A percentile compares a stretch with the other conserved stretches of the same genome.
Evolutionary conservation across 2,888 invertebrate species (phyloP).

Genomic region (Bruchidius siliquastri): DNA sequence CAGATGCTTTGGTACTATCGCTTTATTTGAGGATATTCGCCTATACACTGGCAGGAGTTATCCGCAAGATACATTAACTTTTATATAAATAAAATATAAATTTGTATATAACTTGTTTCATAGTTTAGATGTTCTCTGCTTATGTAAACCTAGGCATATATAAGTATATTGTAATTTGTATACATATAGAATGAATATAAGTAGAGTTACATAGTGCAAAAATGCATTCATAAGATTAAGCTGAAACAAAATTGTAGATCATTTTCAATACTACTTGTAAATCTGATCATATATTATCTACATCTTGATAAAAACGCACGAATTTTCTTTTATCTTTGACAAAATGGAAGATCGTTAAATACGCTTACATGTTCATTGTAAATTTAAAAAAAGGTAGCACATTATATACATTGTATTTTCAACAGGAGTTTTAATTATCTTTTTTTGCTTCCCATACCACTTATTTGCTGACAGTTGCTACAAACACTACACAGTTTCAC

Average conservation of each 20-base stretch:
- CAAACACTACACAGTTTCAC: no score
- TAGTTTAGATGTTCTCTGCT: slow-evolving; percentile 23
- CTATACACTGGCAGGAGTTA: slow-evolving; percentile 10
- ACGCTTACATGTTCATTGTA: slow-evolving; percentile 38
- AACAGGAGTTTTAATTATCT: slow-evolving; percentile 27
- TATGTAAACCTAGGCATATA: slow-evolving; percentile 6
- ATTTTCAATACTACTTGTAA: not conserved
- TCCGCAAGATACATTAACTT: slow-evolving; percentile 11
- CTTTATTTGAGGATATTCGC: slow-evolving; percentile 37
- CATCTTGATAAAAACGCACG: not conserved
- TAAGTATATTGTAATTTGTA: slow-evolving; percentile 16
- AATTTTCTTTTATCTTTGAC: slow-evolving; percentile 23
- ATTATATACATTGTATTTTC: slow-evolving; percentile 42
- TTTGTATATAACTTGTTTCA: slow-evolving; percentile 29
- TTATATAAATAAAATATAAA: slow-evolving; percentile 17
- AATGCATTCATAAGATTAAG: not conserved
- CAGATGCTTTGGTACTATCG: slow-evolving; percentile 47
- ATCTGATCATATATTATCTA: not conserved
- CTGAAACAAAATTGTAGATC: not conserved
- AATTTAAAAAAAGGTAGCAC: slow-evolving; percentile 37
- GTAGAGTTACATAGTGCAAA: not conserved
- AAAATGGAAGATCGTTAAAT: slow-evolving; percentile 35
- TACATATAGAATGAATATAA: slow-evolving; percentile 7
- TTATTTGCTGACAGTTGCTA: no score
- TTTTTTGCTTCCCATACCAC: not conserved